Evolutionary conservation across 1,140 invertebrate genomes (phyloP), one percentile per base, ranked within the genome.

Genomic region (Drosophila pachea): DNA sequence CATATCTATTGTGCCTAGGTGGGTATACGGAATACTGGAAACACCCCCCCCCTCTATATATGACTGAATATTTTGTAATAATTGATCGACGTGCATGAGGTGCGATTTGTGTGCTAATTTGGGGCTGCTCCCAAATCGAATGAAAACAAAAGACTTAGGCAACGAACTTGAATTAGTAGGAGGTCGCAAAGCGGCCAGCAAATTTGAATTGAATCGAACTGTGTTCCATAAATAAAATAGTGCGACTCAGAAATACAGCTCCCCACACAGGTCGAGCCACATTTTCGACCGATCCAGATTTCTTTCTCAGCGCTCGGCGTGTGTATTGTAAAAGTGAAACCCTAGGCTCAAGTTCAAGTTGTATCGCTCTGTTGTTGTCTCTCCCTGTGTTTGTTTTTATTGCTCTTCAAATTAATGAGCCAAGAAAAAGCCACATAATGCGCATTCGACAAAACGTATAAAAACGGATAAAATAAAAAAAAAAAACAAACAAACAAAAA

Each of bases 121-220:
- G 38, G 16, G 56, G 62, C 14, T 61, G 68, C 38, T 40, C 55
- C 54, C 12, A 49, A 64, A 38, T 48, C 5, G 40, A 35, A 14
- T 31, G 16, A 75, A 82, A 83, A 86, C 79, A 76, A 86, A 86
- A 74, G 81, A 84, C 79, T 84, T 84, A 81, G 61, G 79, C 81
- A 86, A 84, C 79, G 68, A 84, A 84, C 79, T 79, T 71, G 62
- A 48, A 63, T 73, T 55, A 58, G 38, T 8, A 42, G 22, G 47
- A 16, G 48, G 8, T n/a, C 32, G 22, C 36, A 33, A 36, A 53
- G 45, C 38, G 36, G 14, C 11, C 12, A 55, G 6, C 50, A 16
- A 56, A n/a, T n/a, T n/a, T n/a, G n/a, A n/a, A 33, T 58, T 12
- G 7, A 65, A 45, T 35, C 9, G 4, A 65, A 4, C 1, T 5